Conservation (phyloP, 64 coral and sea anemone species). For the Montipora capricornis region DNA sequence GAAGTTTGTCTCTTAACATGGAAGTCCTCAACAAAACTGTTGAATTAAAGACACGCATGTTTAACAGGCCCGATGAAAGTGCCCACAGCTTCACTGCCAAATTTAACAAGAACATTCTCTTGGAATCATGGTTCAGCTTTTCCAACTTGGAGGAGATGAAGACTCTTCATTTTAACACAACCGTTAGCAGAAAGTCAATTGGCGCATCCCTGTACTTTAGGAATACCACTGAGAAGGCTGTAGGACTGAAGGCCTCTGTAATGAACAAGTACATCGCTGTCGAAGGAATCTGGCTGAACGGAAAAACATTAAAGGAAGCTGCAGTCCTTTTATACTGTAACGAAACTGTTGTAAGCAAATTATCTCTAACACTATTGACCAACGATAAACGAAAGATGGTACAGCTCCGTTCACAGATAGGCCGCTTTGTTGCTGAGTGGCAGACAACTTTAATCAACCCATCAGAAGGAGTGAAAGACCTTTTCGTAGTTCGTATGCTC, state of each 20-base stretch:
- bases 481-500: slow-evolving; percentile 36
- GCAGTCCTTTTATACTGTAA: slow-evolving; percentile 75
- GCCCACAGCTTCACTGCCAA: slow-evolving; percentile 63
- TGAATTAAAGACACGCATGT: slow-evolving; percentile 72
- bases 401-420: slow-evolving; percentile 41
- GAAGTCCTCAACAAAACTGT: slow-evolving; percentile 69
- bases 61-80: slow-evolving; percentile 13
- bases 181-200: slow-evolving; percentile 64
- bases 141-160: slow-evolving; percentile 43
- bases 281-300: slow-evolving; percentile 57
- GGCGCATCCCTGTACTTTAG: slow-evolving; percentile 69
- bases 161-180: slow-evolving; percentile 67
- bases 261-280: slow-evolving; percentile 67
- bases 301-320: slow-evolving; percentile 67
- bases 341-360: slow-evolving; percentile 23
- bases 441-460: background rate
- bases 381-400: slow-evolving; percentile 29
- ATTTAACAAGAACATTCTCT: slow-evolving; percentile 62
- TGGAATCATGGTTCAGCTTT: slow-evolving; percentile 82
- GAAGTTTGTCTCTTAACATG: slow-evolving; percentile 75
- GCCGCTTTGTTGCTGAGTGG: slow-evolving; percentile 44
- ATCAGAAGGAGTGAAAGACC: slow-evolving; percentile 6
- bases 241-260: slow-evolving; percentile 77
- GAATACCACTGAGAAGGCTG: slow-evolving; percentile 40
- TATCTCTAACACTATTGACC: slow-evolving; percentile 14